Evolutionary conservation across 2,888 invertebrate species (phyloP), one percentile per base, ranked within the genome.

Genomic region (Brenthis hecate): DNA sequence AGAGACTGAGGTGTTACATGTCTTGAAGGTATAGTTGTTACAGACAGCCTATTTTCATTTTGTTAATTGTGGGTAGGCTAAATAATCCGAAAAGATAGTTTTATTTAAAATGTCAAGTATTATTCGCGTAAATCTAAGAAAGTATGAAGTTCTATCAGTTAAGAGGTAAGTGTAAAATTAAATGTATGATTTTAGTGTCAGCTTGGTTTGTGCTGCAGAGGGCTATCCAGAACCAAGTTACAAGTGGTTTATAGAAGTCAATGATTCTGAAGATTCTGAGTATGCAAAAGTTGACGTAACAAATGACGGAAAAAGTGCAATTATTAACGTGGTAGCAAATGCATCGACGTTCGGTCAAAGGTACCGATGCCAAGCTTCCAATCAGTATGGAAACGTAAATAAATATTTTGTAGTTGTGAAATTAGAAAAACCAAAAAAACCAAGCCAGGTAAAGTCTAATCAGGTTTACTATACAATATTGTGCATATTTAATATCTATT

Each of bases 161-260:
- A 50, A 14, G n/a, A 53, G 5, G 13, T 4, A 14, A 19, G n/a
- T 23, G 8, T 19, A 28, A 36, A n/a, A 19, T 56, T 8, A 36
- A 13, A 23, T 5, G 43, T 50, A 11, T 56, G 11, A 28, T 86
- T 87, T 57, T 75, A 91, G 91, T 66, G 81, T 88, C 16, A 78
- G 85, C 13, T 75, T 91, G 51, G 73, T 76, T 19, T 92, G 91
- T 73, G 76, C 77, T 19, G 87, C 89, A 6, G 73, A 73, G 5
- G 89, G 81, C 0, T 85, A 79, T 71, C 91, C 91, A 0, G 65
- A 73, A 11, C 85, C 91, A 0, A 80, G 82, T 5, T 91, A 86
- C 70, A 82, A 82, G 71, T 88, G 87, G 85, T 87, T 85, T 70
- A 81, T 82, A 72, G 83, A 84, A 47, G 67, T 80, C 1, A 78